A percentile compares a stretch with the other conserved stretches of the same genome.
Evolutionary conservation across 2,888 invertebrate genomes (phyloP).

Genomic region (Drosophila macrospina): DNA sequence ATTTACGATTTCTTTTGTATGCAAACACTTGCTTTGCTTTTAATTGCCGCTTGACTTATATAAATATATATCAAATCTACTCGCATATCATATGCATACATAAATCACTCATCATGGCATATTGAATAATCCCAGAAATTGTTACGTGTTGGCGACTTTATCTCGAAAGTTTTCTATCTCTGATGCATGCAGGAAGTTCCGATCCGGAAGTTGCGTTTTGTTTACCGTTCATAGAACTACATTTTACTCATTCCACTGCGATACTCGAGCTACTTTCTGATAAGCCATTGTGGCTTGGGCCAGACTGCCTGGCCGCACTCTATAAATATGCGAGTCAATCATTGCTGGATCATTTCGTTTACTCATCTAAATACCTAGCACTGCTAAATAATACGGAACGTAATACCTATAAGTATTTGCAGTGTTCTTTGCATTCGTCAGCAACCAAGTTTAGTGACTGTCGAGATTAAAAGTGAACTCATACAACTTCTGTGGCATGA

Average conservation of each 20-base stretch:
- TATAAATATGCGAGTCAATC: slow-evolving; percentile 5
- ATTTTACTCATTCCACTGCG: slow-evolving; percentile 16
- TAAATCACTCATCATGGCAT: slow-evolving; percentile 36
- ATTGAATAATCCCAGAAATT: slow-evolving; percentile 18
- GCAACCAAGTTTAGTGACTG: not conserved
- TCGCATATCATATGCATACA: slow-evolving; percentile 27
- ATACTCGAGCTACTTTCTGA: slow-evolving; percentile 22
- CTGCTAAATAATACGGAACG: slow-evolving; percentile 16
- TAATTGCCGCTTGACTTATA: slow-evolving; percentile 62
- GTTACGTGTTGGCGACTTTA: slow-evolving; percentile 1
- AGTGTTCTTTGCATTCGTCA: slow-evolving; percentile 9
- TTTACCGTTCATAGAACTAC: not conserved
- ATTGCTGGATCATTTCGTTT: not conserved
- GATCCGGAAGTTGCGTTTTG: not conserved
- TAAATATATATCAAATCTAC: slow-evolving; percentile 37
- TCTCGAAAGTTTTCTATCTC: slow-evolving; percentile 47
- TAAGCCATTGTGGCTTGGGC: slow-evolving; percentile 47
- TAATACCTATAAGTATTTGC: not conserved
- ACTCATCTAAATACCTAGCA: slow-evolving; percentile 1
- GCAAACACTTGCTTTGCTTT: slow-evolving; percentile 69
- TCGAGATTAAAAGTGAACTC: not conserved
- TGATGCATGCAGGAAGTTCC: slow-evolving; percentile 40
- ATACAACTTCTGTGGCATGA: no score
- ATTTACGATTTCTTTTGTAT: slow-evolving; percentile 66
- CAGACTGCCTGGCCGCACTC: slow-evolving; percentile 55